Conservation (phyloP, 1,140 invertebrate species). For the Drosophila gunungcola region DNA sequence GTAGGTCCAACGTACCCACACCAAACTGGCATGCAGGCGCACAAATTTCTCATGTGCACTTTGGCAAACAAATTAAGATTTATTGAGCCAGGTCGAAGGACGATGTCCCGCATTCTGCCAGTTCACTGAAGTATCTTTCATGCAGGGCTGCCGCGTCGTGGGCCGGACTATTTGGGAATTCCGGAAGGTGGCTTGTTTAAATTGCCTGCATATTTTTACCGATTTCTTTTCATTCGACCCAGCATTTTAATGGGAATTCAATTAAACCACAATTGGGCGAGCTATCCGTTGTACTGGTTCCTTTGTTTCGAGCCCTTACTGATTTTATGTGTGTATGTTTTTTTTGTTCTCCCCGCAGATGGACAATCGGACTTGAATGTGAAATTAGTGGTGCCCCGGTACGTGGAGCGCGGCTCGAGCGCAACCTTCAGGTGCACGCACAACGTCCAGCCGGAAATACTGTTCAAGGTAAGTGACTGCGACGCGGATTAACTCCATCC, state of each 20-base stretch:
- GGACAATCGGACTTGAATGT: slow-evolving; percentile 84
- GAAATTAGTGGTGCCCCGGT: slow-evolving; percentile 77
- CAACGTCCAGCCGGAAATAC: slow-evolving; percentile 87
- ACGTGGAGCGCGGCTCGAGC: slow-evolving; percentile 81
- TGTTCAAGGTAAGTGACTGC: slow-evolving; percentile 86
- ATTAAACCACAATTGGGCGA: slow-evolving; percentile 66
- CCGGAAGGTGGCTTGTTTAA: slow-evolving; percentile 18
- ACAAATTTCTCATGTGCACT: slow-evolving; percentile 74
- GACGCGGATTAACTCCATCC: slow-evolving; percentile 23
- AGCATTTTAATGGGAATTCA: slow-evolving; percentile 64
- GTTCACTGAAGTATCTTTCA: slow-evolving; percentile 27
- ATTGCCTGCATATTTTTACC: slow-evolving; percentile 46
- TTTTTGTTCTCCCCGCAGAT: slow-evolving; percentile 56
- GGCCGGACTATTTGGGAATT: slow-evolving; percentile 11
- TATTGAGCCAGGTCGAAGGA: slow-evolving; percentile 52
- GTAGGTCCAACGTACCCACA: slow-evolving; percentile 8
- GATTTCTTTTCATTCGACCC: slow-evolving; percentile 20
- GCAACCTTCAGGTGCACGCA: slow-evolving; percentile 88
- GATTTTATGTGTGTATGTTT: slow-evolving; percentile 3
- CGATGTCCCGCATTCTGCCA: slow-evolving; percentile 43
- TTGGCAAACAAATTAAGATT: slow-evolving; percentile 82
- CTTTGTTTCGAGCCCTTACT: background rate
- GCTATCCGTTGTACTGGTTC: slow-evolving; percentile 34
- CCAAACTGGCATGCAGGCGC: slow-evolving; percentile 40
- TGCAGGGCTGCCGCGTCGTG: background rate